phyloP scores from a whole-genome alignment of 2,113 vertebrate species.

The Gymnocephalus cernua region DNA sequence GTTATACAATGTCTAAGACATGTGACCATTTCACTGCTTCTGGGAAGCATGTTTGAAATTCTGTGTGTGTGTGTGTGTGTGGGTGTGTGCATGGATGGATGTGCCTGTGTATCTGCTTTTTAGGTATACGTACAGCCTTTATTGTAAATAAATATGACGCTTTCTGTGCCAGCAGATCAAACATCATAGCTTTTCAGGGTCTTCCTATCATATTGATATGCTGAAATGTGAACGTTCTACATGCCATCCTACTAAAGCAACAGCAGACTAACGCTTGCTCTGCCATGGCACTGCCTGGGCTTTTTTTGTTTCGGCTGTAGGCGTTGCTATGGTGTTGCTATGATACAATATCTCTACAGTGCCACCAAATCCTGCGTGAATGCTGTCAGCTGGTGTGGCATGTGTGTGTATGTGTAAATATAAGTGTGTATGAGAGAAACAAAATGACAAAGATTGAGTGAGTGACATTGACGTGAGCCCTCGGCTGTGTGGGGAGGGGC shows the following conservation, averaged over 20 bases:
- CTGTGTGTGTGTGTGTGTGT: constrained; percentile 80
- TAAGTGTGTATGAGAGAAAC: constrained; percentile 40
- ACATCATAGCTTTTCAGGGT: constrained; percentile 74
- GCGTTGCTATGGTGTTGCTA: constrained; percentile 69
- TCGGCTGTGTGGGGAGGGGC: constrained; percentile 41
- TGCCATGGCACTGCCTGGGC: constrained; percentile 26
- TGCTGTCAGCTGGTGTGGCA: constrained; percentile 45
- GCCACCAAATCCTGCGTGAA: constrained; percentile 58
- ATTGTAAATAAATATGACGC: constrained; percentile 82
- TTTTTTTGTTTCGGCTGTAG: constrained; percentile 52
- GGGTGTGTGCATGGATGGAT: constrained; percentile 51
- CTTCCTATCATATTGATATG: constrained; percentile 82
- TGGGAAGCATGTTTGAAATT: constrained; percentile 90
- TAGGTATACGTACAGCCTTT: constrained; percentile 63
- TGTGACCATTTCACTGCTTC: constrained; percentile 95
- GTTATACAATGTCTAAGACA: constrained; percentile 89
- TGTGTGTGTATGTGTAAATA: constrained; percentile 42
- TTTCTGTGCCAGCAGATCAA: constrained; percentile 75
- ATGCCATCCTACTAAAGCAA: constrained; percentile 60
- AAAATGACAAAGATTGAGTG: constrained; percentile 31
- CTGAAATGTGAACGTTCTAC: constrained; percentile 74
- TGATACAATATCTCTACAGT: constrained; percentile 71
- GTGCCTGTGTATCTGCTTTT: constrained; percentile 70
- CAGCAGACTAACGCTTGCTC: constrained; percentile 60
- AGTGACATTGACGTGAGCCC: constrained; percentile 67